These are phyloP conservation scores for Cheilosia vernalis DNA, from an alignment of 2,888 invertebrate species.

Conservation along the genomic window DNA sequence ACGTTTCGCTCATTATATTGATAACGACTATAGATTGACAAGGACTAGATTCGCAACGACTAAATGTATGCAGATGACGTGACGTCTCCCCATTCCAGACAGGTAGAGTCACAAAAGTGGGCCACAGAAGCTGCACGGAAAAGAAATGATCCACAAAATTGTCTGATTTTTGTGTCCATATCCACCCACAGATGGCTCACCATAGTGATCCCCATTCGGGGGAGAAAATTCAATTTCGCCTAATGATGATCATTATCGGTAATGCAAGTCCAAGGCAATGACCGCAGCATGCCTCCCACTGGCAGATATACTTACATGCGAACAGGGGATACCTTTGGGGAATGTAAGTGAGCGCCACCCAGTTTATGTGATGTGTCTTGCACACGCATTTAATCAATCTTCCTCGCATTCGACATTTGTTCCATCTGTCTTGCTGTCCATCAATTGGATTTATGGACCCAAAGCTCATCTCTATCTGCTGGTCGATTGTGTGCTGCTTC, in stretches of 20 bases:
- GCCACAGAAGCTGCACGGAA: conserved; percentile 22
- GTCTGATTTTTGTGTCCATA: neutral
- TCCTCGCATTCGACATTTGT: conserved; percentile 64
- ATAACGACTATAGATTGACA: conserved; percentile 60
- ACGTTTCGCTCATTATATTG: conserved; percentile 58
- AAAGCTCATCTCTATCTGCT: conserved; percentile 53
- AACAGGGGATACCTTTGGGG: neutral
- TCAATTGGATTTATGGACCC: conserved; percentile 63
- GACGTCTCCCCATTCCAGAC: conserved; percentile 23
- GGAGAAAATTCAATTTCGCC: conserved; percentile 33
- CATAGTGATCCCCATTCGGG: neutral
- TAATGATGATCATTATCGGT: conserved; percentile 14
- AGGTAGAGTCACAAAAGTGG: conserved; percentile 53
- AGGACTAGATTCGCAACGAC: conserved; percentile 11
- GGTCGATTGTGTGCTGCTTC: neutral
- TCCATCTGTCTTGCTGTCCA: conserved; percentile 66
- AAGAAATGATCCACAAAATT: conserved; percentile 12
- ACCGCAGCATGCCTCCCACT: conserved; percentile 9
- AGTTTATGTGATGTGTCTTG: conserved; percentile 68
- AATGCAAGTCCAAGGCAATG: conserved; percentile 1
- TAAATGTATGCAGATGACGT: conserved; percentile 56
- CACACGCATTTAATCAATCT: conserved; percentile 66
- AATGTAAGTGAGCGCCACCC: conserved; percentile 70
- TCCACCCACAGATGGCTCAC: conserved; percentile 24
- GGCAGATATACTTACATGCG: neutral